phyloP scores from a whole-genome alignment of 2,888 invertebrate genomes.

The Sarcophaga caerulescens region DNA sequence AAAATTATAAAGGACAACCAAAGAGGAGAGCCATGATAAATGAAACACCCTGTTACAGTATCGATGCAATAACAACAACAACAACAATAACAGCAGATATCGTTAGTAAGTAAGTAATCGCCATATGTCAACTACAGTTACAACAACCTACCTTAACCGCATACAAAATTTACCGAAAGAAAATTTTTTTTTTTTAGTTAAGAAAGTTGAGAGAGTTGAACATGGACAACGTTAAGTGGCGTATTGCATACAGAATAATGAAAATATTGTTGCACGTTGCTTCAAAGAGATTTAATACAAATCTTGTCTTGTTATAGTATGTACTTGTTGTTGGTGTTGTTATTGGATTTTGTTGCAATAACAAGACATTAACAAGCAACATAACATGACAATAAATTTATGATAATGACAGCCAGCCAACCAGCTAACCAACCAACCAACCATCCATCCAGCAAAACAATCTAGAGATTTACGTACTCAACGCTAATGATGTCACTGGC shows the following conservation, averaged over 20 bases:
- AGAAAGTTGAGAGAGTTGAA: background rate
- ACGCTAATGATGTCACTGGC: constrained; percentile 25
- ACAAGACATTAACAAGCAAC: constrained; percentile 48
- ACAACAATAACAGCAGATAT: too few species aligned
- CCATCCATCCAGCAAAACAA: background rate
- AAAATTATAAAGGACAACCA: background rate
- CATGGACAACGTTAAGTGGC: constrained; percentile 10
- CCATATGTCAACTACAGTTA: background rate
- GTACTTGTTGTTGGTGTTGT: background rate
- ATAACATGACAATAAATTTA: constrained; percentile 60
- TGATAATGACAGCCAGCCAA: constrained; percentile 44
- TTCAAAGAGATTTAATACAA: constrained; percentile 8
- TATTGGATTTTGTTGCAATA: constrained; percentile 38
- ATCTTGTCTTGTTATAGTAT: constrained; percentile 9
- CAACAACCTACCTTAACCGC: constrained; percentile 38
- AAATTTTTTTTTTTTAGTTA: background rate
- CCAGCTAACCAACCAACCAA: background rate
- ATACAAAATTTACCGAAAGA: constrained; percentile 48
- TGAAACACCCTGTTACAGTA: background rate
- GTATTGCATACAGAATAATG: background rate
- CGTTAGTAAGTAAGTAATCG: background rate
- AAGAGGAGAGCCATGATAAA: background rate
- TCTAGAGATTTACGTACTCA: constrained; percentile 42
- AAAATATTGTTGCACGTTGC: constrained; percentile 14
- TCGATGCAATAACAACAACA: background rate